Evolutionary conservation across 2,888 invertebrate species (phyloP).

Genomic region (Chorisops tibialis): DNA sequence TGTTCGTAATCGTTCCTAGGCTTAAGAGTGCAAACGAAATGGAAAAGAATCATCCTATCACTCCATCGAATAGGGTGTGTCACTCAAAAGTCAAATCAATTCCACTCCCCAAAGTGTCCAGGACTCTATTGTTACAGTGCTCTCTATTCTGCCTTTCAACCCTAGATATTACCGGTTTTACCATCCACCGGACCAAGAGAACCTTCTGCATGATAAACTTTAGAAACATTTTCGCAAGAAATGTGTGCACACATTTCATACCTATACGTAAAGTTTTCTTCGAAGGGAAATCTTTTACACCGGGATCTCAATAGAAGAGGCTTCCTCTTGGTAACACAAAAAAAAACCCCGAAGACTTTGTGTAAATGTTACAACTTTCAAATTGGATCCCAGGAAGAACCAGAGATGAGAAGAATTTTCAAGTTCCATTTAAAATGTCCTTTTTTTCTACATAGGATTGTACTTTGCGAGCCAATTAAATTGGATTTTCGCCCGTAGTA

Average conservation of each 20-base stretch:
- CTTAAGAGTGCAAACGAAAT: neutral
- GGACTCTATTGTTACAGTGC: slow-evolving; percentile 4
- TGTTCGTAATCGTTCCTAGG: too few species aligned
- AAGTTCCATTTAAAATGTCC: slow-evolving; percentile 12
- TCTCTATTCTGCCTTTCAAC: neutral
- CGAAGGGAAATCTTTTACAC: neutral
- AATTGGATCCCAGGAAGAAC: slow-evolving; percentile 18
- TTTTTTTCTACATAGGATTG: neutral
- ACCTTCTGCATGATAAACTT: slow-evolving; percentile 22
- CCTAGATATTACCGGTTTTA: neutral
- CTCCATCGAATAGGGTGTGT: slow-evolving; percentile 18
- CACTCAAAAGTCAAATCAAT: slow-evolving; percentile 30
- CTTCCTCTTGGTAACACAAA: neutral
- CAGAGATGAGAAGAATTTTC: slow-evolving; percentile 19
- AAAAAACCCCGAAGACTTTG: neutral
- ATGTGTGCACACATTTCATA: slow-evolving; percentile 4
- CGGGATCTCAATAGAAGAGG: neutral
- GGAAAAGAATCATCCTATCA: slow-evolving; percentile 23
- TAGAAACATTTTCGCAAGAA: slow-evolving; percentile 7
- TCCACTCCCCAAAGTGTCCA: slow-evolving; percentile 13
- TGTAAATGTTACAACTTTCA: slow-evolving; percentile 26
- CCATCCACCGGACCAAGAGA: neutral
- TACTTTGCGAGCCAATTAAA: slow-evolving; percentile 24
- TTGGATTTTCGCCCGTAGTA: slow-evolving; percentile 15
- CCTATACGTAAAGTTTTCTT: too few species aligned